Evolutionary conservation across 2,797 vertebrate genomes (phyloP), one percentile per base, ranked within the genome.

Genomic region (Polyboroides typus): DNA sequence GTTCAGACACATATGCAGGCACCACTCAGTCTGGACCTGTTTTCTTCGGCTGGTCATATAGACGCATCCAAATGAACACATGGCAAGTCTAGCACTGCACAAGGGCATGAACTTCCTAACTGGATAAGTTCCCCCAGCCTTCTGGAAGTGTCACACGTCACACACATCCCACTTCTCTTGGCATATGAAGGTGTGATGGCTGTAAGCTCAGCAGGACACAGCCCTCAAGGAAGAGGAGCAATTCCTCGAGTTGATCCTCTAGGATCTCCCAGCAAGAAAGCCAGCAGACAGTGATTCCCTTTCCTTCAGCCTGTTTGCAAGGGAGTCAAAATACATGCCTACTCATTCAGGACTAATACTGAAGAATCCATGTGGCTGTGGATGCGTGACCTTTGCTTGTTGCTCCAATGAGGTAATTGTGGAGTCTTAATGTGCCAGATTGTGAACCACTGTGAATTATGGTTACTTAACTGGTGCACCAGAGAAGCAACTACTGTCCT

Each of bases 291-390:
- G 7, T 86, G 38, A 44, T 55, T 89, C 14, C 10, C n/a, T 91
- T 68, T 67, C 22, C 26, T 59, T 78, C 47, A 94, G 7, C 22
- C 22, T 45, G 2, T 48, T 82, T 86, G 21, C 20, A 82, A 72
- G 25, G 18, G 12, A 73, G 11, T n/a, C 19, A 92, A 81, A 66
- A 31, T 40, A 44, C 1, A 23, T 33, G 48, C 10, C 12, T 60
- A 3, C 21, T 75, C 27, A 53, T 40, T 20, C 7, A 40, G 42
- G 11, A 36, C 20, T 48, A 78, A 20, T 15, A 20, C 10, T 33
- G 68, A 67, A 74, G 18, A 59, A 78, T 73, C n/a, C 18, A 25
- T 1, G 0, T 10, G 20, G 25, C 23, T 0, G 0, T 62, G 47
- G 44, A 36, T 62, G 13, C 20, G 10, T 16, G 25, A 18, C 8